Evolutionary conservation across 2,797 vertebrate genomes (phyloP).

Genomic region (Oryzias dopingdopingensis): DNA sequence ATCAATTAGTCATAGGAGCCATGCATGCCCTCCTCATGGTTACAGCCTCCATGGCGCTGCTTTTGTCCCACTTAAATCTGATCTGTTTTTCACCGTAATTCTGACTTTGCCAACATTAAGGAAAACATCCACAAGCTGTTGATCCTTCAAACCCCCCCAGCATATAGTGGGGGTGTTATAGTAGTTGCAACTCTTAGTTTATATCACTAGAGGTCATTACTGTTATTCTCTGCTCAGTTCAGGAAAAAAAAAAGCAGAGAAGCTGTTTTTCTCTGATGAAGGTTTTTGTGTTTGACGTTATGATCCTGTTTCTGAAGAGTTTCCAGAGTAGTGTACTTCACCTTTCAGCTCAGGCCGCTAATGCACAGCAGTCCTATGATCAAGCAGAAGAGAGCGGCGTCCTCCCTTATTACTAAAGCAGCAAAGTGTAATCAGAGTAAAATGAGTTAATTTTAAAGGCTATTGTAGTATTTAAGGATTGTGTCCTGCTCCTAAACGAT

Average conservation of each 20-base stretch:
- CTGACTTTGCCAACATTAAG: constrained; percentile 46
- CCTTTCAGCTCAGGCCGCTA: no score
- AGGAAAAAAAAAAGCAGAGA: neutral
- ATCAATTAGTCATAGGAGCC: constrained; percentile 73
- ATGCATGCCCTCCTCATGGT: constrained; percentile 51
- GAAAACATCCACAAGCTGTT: constrained; percentile 13
- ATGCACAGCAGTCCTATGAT: no score
- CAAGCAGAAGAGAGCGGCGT: no score
- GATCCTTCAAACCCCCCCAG: no score
- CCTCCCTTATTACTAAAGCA: no score
- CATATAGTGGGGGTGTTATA: neutral
- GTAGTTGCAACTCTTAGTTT: neutral
- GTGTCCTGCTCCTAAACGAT: no score
- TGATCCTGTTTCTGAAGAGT: neutral
- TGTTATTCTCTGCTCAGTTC: neutral
- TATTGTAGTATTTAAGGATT: no score
- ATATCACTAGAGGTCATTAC: neutral
- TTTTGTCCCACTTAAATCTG: constrained; percentile 12
- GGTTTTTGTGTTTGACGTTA: neutral
- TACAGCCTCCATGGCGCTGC: constrained; percentile 24
- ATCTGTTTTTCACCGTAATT: neutral
- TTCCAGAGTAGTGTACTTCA: no score
- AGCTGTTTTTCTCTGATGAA: neutral
- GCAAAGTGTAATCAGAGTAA: no score
- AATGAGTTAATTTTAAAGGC: no score